phyloP scores from a whole-genome alignment of 1,140 invertebrate species.

The Penaeus vannamei region DNA sequence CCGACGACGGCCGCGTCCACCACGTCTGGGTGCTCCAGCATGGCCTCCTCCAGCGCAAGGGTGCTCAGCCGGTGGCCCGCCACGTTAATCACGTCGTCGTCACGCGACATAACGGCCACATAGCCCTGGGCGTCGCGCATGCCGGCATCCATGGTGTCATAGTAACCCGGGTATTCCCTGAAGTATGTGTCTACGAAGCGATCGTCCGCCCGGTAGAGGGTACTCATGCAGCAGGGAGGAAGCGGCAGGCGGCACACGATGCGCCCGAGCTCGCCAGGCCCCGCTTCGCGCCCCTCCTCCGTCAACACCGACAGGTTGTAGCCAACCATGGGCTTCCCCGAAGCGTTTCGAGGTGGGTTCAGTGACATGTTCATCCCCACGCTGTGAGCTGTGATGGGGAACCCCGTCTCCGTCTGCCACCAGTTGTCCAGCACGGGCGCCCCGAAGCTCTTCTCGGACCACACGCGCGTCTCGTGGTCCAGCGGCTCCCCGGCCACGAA shows the following conservation, averaged over 20 bases:
- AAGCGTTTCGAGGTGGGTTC: slow-evolving; percentile 79
- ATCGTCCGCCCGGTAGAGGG: slow-evolving; percentile 87
- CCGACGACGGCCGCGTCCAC: slow-evolving; percentile 90
- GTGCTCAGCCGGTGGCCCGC: slow-evolving; percentile 92
- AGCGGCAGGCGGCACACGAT: slow-evolving; percentile 89
- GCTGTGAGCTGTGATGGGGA: slow-evolving; percentile 88
- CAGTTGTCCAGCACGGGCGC: slow-evolving; percentile 93
- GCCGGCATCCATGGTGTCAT: slow-evolving; percentile 96
- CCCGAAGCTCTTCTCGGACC: slow-evolving; percentile 85
- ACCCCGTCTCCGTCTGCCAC: slow-evolving; percentile 97
- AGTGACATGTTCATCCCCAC: slow-evolving; percentile 80
- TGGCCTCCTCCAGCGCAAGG: slow-evolving; percentile 89
- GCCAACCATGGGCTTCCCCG: slow-evolving; percentile 85
- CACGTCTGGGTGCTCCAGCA: slow-evolving; percentile 85
- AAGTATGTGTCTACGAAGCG: slow-evolving; percentile 87
- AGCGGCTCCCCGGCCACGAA: slow-evolving; percentile 96
- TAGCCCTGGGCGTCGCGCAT: slow-evolving; percentile 87
- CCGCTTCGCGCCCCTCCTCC: slow-evolving; percentile 80
- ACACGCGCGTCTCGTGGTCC: slow-evolving; percentile 90
- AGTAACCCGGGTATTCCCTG: slow-evolving; percentile 87
- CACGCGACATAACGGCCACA: slow-evolving; percentile 88
- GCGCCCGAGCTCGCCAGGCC: slow-evolving; percentile 82
- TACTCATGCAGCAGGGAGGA: slow-evolving; percentile 88
- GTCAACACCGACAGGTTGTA: slow-evolving; percentile 85
- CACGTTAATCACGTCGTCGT: slow-evolving; percentile 97